A percentile compares a stretch with the other conserved stretches of the same genome.
phyloP scores from a whole-genome alignment of 2,797 vertebrate species.

The Acanthurus leucopareius region DNA sequence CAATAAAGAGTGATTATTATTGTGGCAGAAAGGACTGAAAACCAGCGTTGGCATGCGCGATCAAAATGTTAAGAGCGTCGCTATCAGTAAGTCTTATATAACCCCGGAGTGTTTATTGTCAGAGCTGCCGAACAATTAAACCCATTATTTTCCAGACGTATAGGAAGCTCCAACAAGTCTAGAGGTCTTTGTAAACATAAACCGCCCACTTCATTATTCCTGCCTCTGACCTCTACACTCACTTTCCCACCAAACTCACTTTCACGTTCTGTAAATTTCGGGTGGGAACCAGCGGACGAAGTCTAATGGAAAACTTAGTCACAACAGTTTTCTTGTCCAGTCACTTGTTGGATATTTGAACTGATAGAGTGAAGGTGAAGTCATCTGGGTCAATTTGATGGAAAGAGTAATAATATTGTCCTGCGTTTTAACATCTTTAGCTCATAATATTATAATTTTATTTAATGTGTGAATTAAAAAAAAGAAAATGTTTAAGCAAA shows the following conservation, averaged over 20 bases:
- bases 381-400: too few species aligned
- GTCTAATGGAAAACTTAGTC: neutral
- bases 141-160: constrained; percentile 33
- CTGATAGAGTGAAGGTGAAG: too few species aligned
- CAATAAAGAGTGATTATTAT: constrained; percentile 80
- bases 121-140: constrained; percentile 56
- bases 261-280: constrained; percentile 14
- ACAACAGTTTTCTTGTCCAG: neutral
- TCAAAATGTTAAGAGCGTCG: constrained; percentile 23
- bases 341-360: neutral
- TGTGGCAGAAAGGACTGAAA: constrained; percentile 77
- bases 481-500: too few species aligned
- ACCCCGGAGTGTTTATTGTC: constrained; percentile 51
- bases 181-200: constrained; percentile 54
- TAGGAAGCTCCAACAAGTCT: constrained; percentile 64
- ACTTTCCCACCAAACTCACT: constrained; percentile 26
- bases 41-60: constrained; percentile 34
- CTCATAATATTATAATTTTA: too few species aligned
- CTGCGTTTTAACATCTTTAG: too few species aligned
- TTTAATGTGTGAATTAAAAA: too few species aligned
- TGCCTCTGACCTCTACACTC: constrained; percentile 42
- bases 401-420: too few species aligned
- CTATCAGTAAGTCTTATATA: constrained; percentile 41
- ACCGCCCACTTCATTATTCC: constrained; percentile 34
- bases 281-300: neutral